Evolutionary conservation across 2,113 vertebrate genomes (phyloP).

Genomic region (Suricata suricatta): DNA sequence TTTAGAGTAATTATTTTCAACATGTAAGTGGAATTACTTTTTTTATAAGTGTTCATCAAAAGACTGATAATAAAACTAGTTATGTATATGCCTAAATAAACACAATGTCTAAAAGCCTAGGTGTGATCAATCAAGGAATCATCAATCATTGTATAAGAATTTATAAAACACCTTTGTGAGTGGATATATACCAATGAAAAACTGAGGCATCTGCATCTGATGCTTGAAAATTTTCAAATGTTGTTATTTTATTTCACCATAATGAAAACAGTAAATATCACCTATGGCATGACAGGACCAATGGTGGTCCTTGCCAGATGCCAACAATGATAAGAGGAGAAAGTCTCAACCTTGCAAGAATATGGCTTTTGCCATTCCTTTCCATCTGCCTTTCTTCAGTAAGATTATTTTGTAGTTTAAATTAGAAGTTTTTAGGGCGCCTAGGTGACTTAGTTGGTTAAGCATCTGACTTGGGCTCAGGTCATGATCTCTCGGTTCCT

Average conservation of each 20-base stretch:
- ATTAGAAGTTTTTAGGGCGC: neutral
- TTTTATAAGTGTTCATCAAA: constrained; percentile 80
- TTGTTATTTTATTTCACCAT: constrained; percentile 22
- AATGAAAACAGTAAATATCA: constrained; percentile 51
- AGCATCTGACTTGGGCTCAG: too few relatives aligned
- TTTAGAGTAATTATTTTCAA: constrained; percentile 85
- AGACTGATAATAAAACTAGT: constrained; percentile 81
- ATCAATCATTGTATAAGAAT: constrained; percentile 56
- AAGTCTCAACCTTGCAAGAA: neutral
- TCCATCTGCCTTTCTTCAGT: neutral
- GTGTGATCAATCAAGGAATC: constrained; percentile 67
- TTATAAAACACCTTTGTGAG: constrained; percentile 44
- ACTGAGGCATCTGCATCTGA: constrained; percentile 9
- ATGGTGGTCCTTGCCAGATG: neutral
- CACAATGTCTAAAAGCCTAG: constrained; percentile 70
- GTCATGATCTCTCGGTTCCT: too few relatives aligned
- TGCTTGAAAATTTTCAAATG: constrained; percentile 16
- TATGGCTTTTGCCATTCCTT: neutral
- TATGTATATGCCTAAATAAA: constrained; percentile 79
- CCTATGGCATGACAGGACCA: constrained; percentile 1
- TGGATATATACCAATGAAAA: constrained; percentile 59
- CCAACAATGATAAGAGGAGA: neutral
- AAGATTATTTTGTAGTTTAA: constrained; percentile 43
- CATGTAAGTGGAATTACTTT: constrained; percentile 78
- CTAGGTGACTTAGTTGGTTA: too few relatives aligned